Conservation (phyloP, 2,113 vertebrate genomes). For the Cygnus buccinator region DNA sequence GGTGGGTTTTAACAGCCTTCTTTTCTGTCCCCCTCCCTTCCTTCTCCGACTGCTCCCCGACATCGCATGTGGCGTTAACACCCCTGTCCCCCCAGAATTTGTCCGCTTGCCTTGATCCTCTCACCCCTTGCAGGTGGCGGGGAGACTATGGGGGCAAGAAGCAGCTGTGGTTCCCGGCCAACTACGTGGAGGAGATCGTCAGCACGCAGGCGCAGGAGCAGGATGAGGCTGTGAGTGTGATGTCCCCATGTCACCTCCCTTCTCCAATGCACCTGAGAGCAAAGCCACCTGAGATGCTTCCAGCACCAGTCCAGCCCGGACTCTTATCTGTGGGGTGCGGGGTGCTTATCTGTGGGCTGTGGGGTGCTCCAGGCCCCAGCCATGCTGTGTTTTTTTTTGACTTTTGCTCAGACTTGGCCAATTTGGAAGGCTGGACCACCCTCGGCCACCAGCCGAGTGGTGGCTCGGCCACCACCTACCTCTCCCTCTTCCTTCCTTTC, state of each 20-base stretch:
- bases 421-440: rapidly evolving
- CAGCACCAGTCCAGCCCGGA: not conserved
- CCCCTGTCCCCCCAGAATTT: not conserved
- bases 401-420: not conserved
- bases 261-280: rapidly evolving
- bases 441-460: not conserved
- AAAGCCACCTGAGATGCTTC: rapidly evolving
- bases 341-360: not conserved
- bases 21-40: not conserved
- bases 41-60: not conserved
- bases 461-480: not conserved
- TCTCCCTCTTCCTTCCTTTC: not conserved
- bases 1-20: slow-evolving; percentile 20
- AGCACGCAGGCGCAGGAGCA: slow-evolving; percentile 85
- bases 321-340: not conserved
- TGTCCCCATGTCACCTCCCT: no score
- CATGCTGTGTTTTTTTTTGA: rapidly evolving
- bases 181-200: slow-evolving; percentile 95
- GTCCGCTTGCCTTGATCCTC: slow-evolving; percentile 48
- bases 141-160: slow-evolving; percentile 96
- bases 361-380: not conserved
- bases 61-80: not conserved
- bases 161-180: slow-evolving; percentile 98
- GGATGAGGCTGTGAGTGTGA: slow-evolving; percentile 79
- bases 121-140: slow-evolving; percentile 88